Evolutionary conservation across 2,113 vertebrate species (phyloP).

Genomic region (Rhea americana): DNA sequence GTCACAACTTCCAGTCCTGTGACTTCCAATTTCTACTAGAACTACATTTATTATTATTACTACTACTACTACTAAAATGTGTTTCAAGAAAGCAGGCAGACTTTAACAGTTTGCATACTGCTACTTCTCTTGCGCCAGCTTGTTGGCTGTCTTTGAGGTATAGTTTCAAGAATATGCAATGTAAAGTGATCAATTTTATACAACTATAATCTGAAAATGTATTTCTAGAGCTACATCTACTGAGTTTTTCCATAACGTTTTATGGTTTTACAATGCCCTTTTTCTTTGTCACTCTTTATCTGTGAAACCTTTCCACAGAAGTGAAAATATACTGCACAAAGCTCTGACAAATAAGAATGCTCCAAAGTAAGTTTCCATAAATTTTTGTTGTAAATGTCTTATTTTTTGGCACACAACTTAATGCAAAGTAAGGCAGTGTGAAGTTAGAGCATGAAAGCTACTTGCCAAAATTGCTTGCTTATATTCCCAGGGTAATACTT

Average conservation of each 20-base stretch:
- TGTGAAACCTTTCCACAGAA: background rate
- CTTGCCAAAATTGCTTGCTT: background rate
- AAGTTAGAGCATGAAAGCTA: background rate
- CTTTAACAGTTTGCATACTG: background rate
- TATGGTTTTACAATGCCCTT: background rate
- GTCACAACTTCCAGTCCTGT: slow-evolving; percentile 39
- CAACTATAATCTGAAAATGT: background rate
- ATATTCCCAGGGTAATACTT: accelerated
- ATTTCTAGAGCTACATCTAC: background rate
- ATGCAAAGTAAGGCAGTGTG: background rate
- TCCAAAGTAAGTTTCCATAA: background rate
- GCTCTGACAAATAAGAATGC: background rate
- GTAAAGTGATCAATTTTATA: background rate
- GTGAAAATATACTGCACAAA: background rate
- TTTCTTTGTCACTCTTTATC: background rate
- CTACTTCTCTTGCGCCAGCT: slow-evolving; percentile 1
- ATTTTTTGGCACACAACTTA: background rate
- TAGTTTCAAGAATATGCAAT: background rate
- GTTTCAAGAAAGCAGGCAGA: background rate
- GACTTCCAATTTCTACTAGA: slow-evolving; percentile 32
- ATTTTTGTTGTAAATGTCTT: background rate
- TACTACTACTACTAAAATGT: background rate
- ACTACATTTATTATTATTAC: background rate
- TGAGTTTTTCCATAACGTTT: background rate
- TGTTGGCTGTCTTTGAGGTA: background rate